These are phyloP conservation scores for Clinocottus analis DNA, from an alignment of 2,113 vertebrate genomes.

Conservation along the genomic window DNA sequence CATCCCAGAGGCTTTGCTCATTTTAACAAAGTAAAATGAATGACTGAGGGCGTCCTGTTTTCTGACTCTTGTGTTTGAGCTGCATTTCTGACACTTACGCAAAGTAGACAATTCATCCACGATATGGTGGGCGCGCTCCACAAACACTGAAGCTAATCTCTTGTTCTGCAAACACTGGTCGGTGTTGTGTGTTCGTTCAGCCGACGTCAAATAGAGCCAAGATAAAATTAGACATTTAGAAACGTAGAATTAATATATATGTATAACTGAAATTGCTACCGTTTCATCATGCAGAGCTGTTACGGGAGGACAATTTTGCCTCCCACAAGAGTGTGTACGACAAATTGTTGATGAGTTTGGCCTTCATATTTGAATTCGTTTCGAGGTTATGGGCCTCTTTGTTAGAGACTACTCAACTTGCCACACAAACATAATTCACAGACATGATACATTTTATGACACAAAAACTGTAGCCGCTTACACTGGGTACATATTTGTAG, in stretches of 20 bases:
- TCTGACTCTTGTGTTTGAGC: neutral
- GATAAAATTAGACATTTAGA: neutral
- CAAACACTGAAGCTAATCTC: neutral
- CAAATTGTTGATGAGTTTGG: neutral
- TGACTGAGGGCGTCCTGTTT: neutral
- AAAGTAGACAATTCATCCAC: too few species aligned
- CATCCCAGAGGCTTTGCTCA: constrained; percentile 5
- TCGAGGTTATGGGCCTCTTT: too few species aligned
- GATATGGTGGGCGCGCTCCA: neutral
- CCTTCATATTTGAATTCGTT: too few species aligned
- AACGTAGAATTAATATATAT: neutral
- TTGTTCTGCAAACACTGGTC: neutral
- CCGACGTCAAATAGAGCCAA: neutral
- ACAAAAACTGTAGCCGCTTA: too few species aligned
- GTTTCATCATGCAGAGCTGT: neutral
- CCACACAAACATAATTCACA: too few species aligned
- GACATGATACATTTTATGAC: too few species aligned
- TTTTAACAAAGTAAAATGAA: constrained; percentile 24
- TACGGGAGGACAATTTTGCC: neutral
- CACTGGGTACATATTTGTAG: neutral
- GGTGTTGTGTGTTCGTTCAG: neutral
- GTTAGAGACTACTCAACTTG: too few species aligned
- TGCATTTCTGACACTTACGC: neutral
- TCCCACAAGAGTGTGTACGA: neutral
- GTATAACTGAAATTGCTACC: neutral